phyloP scores from a whole-genome alignment of 2,888 invertebrate genomes.

The Leucozona laternaria region DNA sequence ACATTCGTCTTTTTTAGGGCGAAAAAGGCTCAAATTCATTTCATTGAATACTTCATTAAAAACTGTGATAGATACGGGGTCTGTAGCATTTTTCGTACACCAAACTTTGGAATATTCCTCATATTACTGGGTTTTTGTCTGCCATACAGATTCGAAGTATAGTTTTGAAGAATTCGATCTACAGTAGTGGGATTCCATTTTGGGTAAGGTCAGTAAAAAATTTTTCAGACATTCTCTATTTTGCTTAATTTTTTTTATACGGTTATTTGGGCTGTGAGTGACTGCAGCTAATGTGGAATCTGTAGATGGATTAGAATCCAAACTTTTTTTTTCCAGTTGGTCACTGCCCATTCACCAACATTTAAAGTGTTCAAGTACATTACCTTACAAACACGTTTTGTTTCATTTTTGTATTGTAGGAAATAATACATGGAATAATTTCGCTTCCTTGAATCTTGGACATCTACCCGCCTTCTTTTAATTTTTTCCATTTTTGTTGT shows the following conservation, averaged over 20 bases:
- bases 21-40: constrained; percentile 30
- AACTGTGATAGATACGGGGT: constrained; percentile 20
- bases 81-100: constrained; percentile 21
- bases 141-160: constrained; percentile 36
- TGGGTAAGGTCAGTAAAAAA: constrained; percentile 18
- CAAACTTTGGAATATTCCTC: constrained; percentile 30
- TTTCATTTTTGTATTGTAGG: no score
- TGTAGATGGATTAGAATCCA: no score
- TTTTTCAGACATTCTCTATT: constrained; percentile 11
- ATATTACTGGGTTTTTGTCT: constrained; percentile 34
- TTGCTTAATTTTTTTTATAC: constrained; percentile 7
- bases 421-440: constrained; percentile 31
- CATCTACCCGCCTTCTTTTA: constrained; percentile 16
- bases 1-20: constrained; percentile 33
- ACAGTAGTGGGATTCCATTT: constrained; percentile 43
- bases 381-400: no score
- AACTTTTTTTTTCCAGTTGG: constrained; percentile 17
- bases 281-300: no score
- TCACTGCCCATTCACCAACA: constrained; percentile 36
- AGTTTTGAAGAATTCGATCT: constrained; percentile 34
- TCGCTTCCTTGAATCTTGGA: neutral
- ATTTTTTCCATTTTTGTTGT: constrained; percentile 33
- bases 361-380: no score
- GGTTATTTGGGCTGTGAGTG: neutral
- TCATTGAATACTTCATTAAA: constrained; percentile 41